Base-by-base conservation (phyloP, 1,140 invertebrate species). In the Trichonephila inaurata region DNA sequence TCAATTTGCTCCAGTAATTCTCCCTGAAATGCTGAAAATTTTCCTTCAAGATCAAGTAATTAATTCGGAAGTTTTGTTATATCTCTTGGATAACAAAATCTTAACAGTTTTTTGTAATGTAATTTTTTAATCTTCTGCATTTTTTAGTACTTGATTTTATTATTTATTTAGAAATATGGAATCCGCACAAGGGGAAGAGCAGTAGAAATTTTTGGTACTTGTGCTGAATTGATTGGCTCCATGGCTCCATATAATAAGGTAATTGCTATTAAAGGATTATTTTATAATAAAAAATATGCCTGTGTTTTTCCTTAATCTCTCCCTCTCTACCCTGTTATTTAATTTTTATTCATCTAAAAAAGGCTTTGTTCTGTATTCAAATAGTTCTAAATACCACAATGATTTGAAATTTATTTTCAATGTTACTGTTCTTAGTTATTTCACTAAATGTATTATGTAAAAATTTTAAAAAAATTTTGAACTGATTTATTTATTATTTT, bases 11-110 rank as follows among this genome's bases (percentile, higher is more conserved):
- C 97, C 97, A 14, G 96, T 98, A 14, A 97, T 98, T 89, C 96
- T 98, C 18, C 97, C 97, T 91, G 97, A 98, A 96, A 97, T 98
- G 96, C 97, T 97, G 95, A 96, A 97, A 95, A 97, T 98, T 87
- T 97, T 98, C 94, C 96, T 97, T 94, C 96, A 96, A 69, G 97
- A 97, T 95, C 96, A 97, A 95, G 97, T 97, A 95, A 95, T 95
- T 33, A 16, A 77, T 85, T 58, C 24, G 28, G 8, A 85, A n/a
- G 12, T 18, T 82, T 40, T 40, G 10, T 77, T 19, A 8, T 33
- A 19, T 82, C 40, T 81, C 77, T 7, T 51, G 51, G 51, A 51
- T 51, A 51, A 51, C 10, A 51, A 51, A 51, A 51, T 1, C 33
- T 40, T 40, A 7, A 51, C 5, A 51, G 3, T 51, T 51, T 51